Evolutionary conservation across 2,888 invertebrate genomes (phyloP).

Genomic region (Acrobasis suavella): DNA sequence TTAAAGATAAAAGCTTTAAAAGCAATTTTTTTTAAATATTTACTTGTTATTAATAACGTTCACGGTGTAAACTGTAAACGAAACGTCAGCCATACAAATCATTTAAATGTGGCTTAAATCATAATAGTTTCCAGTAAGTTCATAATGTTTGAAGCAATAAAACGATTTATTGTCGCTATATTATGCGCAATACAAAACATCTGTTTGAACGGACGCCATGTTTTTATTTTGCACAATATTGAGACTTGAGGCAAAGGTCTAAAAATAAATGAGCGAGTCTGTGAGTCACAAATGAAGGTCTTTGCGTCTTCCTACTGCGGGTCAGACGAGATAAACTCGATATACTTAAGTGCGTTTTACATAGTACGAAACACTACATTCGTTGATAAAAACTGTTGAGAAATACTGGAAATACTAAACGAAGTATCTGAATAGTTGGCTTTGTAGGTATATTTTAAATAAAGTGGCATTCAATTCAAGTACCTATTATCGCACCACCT

Average conservation of each 20-base stretch:
- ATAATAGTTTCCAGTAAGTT: not conserved
- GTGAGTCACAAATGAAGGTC: conserved; percentile 22
- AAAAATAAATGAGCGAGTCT: conserved; percentile 18
- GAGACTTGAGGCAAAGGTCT: conserved; percentile 9
- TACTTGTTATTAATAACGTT: no score
- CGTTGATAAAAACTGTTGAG: no score
- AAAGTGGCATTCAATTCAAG: no score
- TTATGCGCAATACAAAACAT: conserved; percentile 4
- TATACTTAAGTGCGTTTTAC: not conserved
- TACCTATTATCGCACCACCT: no score
- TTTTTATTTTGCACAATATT: conserved; percentile 11
- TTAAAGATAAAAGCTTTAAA: no score
- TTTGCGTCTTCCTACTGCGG: conserved; percentile 4
- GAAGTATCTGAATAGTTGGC: no score
- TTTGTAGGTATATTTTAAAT: no score
- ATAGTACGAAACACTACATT: no score
- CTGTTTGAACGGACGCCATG: conserved; percentile 3
- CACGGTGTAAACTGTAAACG: no score
- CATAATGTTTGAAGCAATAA: not conserved
- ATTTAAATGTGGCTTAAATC: not conserved
- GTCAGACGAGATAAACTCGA: conserved; percentile 11
- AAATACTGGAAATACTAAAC: no score
- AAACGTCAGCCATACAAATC: no score
- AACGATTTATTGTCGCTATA: not conserved
- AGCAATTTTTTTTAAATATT: no score